Evolutionary conservation across 2,113 vertebrate species (phyloP).

Genomic region (Chlorocebus sabaeus): DNA sequence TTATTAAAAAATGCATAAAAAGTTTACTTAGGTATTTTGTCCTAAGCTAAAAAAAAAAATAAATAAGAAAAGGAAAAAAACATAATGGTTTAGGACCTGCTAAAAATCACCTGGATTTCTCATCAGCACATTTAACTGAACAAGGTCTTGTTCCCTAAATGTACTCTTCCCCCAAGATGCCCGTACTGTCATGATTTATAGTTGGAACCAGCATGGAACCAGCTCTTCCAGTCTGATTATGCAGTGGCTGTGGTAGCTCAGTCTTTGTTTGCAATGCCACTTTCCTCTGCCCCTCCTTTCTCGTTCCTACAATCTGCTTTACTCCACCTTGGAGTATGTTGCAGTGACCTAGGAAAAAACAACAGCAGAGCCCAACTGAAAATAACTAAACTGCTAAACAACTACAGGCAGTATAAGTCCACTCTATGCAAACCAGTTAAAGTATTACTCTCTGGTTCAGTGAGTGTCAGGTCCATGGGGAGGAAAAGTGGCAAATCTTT

Average conservation of each 20-base stretch:
- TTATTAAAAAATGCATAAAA: background rate
- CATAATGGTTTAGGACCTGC: background rate
- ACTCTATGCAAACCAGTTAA: background rate
- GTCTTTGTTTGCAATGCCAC: background rate
- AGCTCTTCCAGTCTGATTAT: background rate
- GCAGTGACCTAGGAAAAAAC: background rate
- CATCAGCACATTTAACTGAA: background rate
- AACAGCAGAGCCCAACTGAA: background rate
- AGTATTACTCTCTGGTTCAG: background rate
- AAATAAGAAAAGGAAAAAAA: background rate
- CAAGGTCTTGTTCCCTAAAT: background rate
- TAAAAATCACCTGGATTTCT: background rate
- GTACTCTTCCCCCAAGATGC: background rate
- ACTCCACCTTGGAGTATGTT: background rate
- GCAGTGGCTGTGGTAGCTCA: background rate
- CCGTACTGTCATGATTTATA: accelerated
- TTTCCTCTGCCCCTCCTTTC: no score
- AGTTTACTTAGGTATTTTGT: background rate
- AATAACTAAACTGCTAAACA: background rate
- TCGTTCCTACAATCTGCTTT: background rate
- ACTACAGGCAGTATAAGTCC: background rate
- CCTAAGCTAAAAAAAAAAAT: background rate
- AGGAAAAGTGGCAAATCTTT: no score
- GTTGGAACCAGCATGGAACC: no score
- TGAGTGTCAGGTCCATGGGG: background rate